These are phyloP conservation scores for Otis tarda DNA, from an alignment of 2,113 vertebrate genomes.

Conservation along the genomic window DNA sequence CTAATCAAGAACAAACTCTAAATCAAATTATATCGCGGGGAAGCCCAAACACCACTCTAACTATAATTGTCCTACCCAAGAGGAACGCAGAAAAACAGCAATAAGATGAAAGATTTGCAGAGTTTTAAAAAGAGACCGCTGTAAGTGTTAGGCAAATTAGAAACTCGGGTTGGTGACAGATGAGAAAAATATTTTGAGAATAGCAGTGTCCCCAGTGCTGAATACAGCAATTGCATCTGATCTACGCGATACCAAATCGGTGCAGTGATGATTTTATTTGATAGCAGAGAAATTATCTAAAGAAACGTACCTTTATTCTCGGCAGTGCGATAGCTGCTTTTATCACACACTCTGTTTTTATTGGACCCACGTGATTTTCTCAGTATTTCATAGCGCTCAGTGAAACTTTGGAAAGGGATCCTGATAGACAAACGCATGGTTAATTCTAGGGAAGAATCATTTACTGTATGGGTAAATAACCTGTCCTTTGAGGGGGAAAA, in stretches of 20 bases:
- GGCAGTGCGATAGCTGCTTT: background rate
- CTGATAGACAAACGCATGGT: slow-evolving; percentile 65
- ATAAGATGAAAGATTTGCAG: background rate
- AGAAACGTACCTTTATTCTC: background rate
- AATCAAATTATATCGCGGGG: background rate
- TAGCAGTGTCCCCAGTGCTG: background rate
- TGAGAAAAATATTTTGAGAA: background rate
- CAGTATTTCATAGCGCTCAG: slow-evolving; percentile 84
- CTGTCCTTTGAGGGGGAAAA: background rate
- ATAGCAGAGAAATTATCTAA: background rate
- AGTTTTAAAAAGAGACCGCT: background rate
- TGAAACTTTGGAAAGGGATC: slow-evolving; percentile 84
- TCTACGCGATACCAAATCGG: fast-evolving
- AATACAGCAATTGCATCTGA: background rate
- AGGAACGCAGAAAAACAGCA: background rate
- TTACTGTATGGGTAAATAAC: background rate
- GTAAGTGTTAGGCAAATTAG: background rate
- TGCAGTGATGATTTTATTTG: background rate
- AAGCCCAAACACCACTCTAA: background rate
- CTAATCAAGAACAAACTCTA: background rate
- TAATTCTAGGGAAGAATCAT: background rate
- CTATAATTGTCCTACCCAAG: background rate
- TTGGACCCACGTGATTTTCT: slow-evolving; percentile 20
- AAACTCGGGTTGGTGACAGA: background rate
- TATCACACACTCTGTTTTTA: background rate